Conservation (phyloP, 2,113 vertebrate species). For the Dipodomys spectabilis region DNA sequence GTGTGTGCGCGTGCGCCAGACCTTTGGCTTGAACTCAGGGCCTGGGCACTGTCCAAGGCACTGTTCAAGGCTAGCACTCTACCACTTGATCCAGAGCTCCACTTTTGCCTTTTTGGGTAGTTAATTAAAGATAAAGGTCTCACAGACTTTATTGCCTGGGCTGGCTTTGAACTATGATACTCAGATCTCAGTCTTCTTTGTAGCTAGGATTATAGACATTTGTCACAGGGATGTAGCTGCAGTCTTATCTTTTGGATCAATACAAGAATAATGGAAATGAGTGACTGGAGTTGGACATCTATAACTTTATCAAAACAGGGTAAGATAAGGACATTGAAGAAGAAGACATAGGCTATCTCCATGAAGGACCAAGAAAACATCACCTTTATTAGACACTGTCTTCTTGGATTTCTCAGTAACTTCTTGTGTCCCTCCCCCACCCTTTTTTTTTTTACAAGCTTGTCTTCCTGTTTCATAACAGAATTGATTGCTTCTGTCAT, state of each 20-base stretch:
- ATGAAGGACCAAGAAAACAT: not conserved
- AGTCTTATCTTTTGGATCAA: constrained; percentile 29
- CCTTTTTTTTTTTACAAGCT: not conserved
- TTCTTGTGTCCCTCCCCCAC: constrained; percentile 5
- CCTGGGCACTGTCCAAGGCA: too few relatives aligned
- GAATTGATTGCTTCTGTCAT: not conserved
- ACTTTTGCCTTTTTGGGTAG: too few relatives aligned
- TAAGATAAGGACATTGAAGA: not conserved
- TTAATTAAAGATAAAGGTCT: too few relatives aligned
- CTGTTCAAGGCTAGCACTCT: too few relatives aligned
- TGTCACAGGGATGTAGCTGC: too few relatives aligned
- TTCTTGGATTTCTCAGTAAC: not conserved
- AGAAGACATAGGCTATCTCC: not conserved
- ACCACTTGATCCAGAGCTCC: too few relatives aligned
- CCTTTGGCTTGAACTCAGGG: too few relatives aligned
- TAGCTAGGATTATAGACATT: too few relatives aligned
- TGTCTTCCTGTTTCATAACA: not conserved
- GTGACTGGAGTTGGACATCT: not conserved
- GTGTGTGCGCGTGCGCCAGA: too few relatives aligned
- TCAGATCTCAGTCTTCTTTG: too few relatives aligned
- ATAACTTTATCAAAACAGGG: not conserved
- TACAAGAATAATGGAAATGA: not conserved
- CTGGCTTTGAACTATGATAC: too few relatives aligned
- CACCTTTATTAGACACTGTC: not conserved
- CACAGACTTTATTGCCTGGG: too few relatives aligned